Evolutionary conservation across 2,888 invertebrate species (phyloP).

Genomic region (Lampropteryx suffumata): DNA sequence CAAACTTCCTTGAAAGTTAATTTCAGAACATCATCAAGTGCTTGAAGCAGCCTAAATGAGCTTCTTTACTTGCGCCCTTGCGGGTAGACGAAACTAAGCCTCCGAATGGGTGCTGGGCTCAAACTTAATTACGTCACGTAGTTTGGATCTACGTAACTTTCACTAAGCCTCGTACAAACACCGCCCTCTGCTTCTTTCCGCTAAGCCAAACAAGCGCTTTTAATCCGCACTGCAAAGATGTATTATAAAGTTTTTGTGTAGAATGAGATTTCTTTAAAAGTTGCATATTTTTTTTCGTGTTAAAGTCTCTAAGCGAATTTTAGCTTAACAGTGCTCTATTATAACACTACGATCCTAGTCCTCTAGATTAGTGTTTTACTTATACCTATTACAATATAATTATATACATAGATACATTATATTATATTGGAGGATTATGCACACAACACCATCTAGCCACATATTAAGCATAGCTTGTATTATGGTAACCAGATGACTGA

Average conservation of each 20-base stretch:
- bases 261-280: constrained; percentile 19
- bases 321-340: too few species aligned
- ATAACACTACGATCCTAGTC: too few species aligned
- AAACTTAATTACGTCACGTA: constrained; percentile 60
- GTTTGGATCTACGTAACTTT: constrained; percentile 56
- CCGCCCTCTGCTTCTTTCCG: constrained; percentile 35
- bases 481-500: too few species aligned
- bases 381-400: too few species aligned
- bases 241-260: constrained; percentile 21
- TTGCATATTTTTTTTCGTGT: constrained; percentile 6
- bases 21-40: constrained; percentile 17
- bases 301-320: too few species aligned
- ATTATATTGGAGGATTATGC: too few species aligned
- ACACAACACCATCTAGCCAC: too few species aligned
- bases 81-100: constrained; percentile 37
- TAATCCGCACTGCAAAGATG: constrained; percentile 30
- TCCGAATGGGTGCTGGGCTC: constrained; percentile 41
- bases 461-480: too few species aligned
- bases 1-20: constrained; percentile 10
- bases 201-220: constrained; percentile 35
- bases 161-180: constrained; percentile 53
- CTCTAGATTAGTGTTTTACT: too few species aligned
- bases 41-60: constrained; percentile 18
- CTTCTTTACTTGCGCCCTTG: constrained; percentile 24
- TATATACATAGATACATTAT: too few species aligned